Evolutionary conservation across 2,888 invertebrate species (phyloP), one percentile per base, ranked within the genome.

Genomic region (Periphyllus acericola): DNA sequence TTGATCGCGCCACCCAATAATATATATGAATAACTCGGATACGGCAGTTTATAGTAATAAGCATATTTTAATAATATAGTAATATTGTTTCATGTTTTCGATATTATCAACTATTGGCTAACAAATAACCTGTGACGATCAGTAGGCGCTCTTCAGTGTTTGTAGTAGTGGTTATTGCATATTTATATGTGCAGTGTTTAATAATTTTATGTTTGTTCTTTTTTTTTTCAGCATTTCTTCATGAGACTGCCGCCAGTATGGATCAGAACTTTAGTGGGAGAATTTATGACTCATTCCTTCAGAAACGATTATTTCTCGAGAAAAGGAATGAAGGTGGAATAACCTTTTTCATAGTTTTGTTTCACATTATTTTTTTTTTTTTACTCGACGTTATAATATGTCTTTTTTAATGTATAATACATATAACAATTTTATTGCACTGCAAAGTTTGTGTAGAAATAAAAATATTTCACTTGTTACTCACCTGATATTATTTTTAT

Each of bases 231-330:
- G 93, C 93, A 93, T 89, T 94, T 94, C 91, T 92, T 94, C 90
- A 92, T 93, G 1, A 92, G 93, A 86, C 90, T 95, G 25, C 91
- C 93, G 0, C 95, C 96, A 0, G 93, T 93, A 25, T 94, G 94
- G 94, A 90, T 95, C 3, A 92, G 95, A 89, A 94, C 92, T 81
- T 93, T 94, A 90, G 91, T 95, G 55, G 95, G 95, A 2, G 92
- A 92, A 19, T 90, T 92, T 5, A 90, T 95, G 90, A 95, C 94
- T 91, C 91, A 93, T 90, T 91, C 92, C 29, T 93, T 96, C 90
- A 92, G 95, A 21, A 91, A 93, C 72, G 95, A 96, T 90, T 95
- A 95, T 40, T 89, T 89, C 68, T 71, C 34, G 14, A 83, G 79
- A 52, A 80, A 89, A 40, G 72, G 79, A 72, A 60, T 87, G 21